Evolutionary conservation across 1,140 invertebrate species (phyloP).

Genomic region (Caenorhabditis briggsae): DNA sequence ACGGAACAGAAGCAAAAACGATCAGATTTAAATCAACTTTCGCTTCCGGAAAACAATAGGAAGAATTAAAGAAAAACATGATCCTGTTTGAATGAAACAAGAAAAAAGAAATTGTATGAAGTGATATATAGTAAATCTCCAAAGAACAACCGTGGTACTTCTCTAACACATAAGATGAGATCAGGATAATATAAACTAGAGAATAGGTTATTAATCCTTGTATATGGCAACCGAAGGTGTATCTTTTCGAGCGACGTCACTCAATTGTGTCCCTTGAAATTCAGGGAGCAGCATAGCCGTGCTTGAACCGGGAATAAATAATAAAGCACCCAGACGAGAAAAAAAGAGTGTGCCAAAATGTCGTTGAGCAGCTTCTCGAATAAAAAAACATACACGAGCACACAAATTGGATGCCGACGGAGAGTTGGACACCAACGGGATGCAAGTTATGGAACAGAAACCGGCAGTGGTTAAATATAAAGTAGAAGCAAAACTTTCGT

Average conservation of each 20-base stretch:
- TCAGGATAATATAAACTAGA: no score
- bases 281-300: neutral
- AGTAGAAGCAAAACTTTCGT: neutral
- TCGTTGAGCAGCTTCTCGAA: neutral
- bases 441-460: no score
- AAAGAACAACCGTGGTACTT: no score
- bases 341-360: conserved; percentile 4
- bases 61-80: neutral
- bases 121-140: no score
- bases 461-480: no score
- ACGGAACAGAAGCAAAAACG: neutral
- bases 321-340: neutral
- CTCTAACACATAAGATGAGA: no score
- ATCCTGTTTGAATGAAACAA: no score
- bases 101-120: no score
- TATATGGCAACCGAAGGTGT: neutral
- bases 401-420: neutral
- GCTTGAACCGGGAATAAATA: conserved; percentile 16
- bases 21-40: conserved; percentile 18
- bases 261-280: neutral
- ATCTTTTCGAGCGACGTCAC: neutral
- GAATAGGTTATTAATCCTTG: neutral
- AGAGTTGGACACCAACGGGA: neutral
- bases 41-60: neutral
- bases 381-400: neutral